Evolutionary conservation across 2,113 vertebrate species (phyloP), one percentile per base, ranked within the genome.

Genomic region (Pachyramphus minor): DNA sequence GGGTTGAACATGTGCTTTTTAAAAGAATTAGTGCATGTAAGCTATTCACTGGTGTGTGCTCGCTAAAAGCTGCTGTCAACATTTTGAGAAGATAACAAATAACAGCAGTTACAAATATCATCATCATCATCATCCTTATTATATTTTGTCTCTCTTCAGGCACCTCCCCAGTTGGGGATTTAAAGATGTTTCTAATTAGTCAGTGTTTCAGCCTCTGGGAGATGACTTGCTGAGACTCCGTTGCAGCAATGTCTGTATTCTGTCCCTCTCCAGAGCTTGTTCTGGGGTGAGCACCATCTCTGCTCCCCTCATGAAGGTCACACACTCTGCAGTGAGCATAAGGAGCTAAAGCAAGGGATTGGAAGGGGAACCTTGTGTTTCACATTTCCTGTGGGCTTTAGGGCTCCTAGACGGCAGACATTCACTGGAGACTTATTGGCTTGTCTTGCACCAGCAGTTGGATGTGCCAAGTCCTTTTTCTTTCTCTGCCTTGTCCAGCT

Each of bases 31-130:
- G 55, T 35, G 42, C 55, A 49, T 92, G 35, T 84, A 71, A 90
- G 76, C 68, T 77, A 7, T 86, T 96, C 84, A 55, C 39, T 88
- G 59, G 56, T 88, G 72, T 1, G 1, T 71, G 52, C 80, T 94
- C 89, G 76, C 44, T 89, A 92, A 97, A 73, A 92, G 86, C 77
- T 87, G 83, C 89, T 94, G 88, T 94, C 94, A 97, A 90, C 72
- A 25, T 93, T 92, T 74, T 77, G 56, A 90, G 76, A 84, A 3
- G 64, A 64, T 90, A 96, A 87, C 73, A 81, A 95, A 69, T 81
- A 95, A 94, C 83, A 92, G 80, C 79, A 67, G 42, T 95, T 95
- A 81, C 42, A 90, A 80, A 89, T 81, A 94, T 63, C 63, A 80
- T 91, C 71, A 91, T 93, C 52, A n/a, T n/a, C n/a, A 66, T 91